Base-by-base conservation (phyloP, 2,113 vertebrate genomes). In the Lontra canadensis region DNA sequence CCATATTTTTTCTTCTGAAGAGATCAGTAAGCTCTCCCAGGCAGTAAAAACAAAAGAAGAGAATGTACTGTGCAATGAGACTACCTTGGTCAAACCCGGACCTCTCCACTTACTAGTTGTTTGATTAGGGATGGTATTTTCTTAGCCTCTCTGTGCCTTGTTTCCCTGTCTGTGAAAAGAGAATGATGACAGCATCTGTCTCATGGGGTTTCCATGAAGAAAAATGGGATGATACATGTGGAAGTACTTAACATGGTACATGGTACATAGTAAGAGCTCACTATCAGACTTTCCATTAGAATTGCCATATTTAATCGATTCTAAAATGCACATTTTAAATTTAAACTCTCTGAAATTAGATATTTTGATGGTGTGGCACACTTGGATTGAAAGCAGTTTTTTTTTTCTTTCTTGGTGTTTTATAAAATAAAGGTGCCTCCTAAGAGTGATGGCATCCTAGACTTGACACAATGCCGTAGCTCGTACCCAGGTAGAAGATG, bases 91-190 rank as follows among this genome's bases (percentile, higher is more conserved):
- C 31, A 74, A 61, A 49, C 85, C 47, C 1, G 8, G 15, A 80
- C 12, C 61, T 89, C 52, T 85, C 57, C 13, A 47, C 17, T 57
- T 61, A 61, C 13, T 85, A 31, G 47, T 49, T 80, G 34, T 81
- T 96, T 88, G 52, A 83, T 79, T 47, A 78, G 2, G 2, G 12
- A 31, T 25, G 55, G 15, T 69, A 1, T 55, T 80, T 82, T 94
- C 67, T 25, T 31, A 42, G 31, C 36, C 26, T 31, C 36, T 59
- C 36, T 73, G n/a, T 71, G n/a, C 59, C 14, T 84, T 44, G 20
- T 96, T 92, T 83, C 39, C 69, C 39, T 57, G 4, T 23, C n/a
- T 88, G 1, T 89, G 76, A 57, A 95, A 97, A 44, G 65, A 93
- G 34, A 49, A 90, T 52, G n/a, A 71, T 39, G 84, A 42, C 25